phyloP scores from a whole-genome alignment of 2,113 vertebrate species.

The Potamarius usumacintae region DNA sequence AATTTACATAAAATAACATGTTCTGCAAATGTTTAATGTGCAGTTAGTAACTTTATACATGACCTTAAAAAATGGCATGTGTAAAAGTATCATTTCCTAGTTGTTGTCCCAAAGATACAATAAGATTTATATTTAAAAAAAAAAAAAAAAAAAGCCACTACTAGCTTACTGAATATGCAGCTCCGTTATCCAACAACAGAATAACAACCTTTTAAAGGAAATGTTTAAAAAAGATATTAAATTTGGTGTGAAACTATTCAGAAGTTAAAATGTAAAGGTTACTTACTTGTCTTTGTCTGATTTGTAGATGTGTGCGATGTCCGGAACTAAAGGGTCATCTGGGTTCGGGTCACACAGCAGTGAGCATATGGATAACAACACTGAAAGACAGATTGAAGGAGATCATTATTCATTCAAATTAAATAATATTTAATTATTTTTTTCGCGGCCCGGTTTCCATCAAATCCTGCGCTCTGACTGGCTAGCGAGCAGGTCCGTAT shows the following conservation, averaged over 20 bases:
- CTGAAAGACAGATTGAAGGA: constrained; percentile 66
- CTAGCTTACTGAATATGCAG: neutral
- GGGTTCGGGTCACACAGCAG: constrained; percentile 96
- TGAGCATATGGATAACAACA: constrained; percentile 97
- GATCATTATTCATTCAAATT: neutral
- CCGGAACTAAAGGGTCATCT: constrained; percentile 94
- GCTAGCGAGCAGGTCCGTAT: no score
- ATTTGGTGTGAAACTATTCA: neutral
- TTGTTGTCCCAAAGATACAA: no score
- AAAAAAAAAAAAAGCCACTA: no score
- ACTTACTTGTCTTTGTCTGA: constrained; percentile 95
- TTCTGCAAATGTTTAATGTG: no score
- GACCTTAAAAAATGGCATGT: neutral
- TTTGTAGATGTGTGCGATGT: constrained; percentile 95
- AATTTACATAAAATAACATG: no score
- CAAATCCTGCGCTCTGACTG: no score
- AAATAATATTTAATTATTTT: neutral
- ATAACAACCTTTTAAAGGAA: neutral
- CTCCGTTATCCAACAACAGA: neutral
- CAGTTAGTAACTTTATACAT: neutral
- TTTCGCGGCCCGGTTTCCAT: no score
- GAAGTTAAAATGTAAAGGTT: neutral
- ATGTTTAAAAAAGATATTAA: neutral
- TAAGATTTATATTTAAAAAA: no score
- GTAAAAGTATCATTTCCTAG: neutral